Evolutionary conservation across 1,140 invertebrate species (phyloP).

Genomic region (Sitobion miscanthi): DNA sequence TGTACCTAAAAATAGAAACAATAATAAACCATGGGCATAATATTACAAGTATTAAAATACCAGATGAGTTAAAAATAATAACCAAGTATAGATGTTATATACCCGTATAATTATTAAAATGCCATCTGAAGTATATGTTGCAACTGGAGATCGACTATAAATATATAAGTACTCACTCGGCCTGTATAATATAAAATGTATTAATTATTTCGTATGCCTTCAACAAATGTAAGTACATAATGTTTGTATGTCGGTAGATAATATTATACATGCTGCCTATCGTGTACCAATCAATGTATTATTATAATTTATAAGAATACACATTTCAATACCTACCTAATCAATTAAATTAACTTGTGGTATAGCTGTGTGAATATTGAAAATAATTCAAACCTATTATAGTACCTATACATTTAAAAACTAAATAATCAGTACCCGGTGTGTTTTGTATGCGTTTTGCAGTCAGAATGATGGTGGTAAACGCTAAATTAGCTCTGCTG

Average conservation of each 20-base stretch:
- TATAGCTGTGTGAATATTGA: not conserved
- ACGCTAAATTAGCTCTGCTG: conserved; percentile 29
- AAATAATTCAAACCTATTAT: not conserved
- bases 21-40: not conserved
- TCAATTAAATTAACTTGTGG: not conserved
- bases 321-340: too few species aligned
- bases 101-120: not conserved
- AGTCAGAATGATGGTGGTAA: conserved; percentile 5
- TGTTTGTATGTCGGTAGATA: not conserved
- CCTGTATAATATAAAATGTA: not conserved
- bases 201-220: not conserved
- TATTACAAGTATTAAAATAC: not conserved
- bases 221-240: not conserved
- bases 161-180: not conserved
- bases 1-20: not conserved
- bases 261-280: not conserved
- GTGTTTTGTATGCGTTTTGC: not conserved
- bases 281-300: not conserved
- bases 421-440: not conserved
- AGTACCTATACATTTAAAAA: not conserved
- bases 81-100: not conserved
- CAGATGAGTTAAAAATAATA: not conserved
- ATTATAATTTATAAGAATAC: not conserved
- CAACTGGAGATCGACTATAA: not conserved
- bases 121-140: not conserved